A percentile compares a stretch with the other conserved stretches of the same genome.
Conservation (phyloP, 2,797 vertebrate genomes). For the Tokudaia tokunoshimensis region DNA sequence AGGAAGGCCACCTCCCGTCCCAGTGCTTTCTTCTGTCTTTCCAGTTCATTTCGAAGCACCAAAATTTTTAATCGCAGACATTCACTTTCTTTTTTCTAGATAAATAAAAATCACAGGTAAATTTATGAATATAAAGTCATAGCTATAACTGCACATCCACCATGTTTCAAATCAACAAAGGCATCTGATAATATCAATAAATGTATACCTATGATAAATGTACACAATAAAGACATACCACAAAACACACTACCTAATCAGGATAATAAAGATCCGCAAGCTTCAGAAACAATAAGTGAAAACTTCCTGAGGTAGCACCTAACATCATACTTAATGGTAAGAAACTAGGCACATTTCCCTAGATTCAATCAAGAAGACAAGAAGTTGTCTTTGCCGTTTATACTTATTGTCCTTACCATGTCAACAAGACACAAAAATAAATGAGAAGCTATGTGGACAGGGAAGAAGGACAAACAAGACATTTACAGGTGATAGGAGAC, state of each 20-base stretch:
- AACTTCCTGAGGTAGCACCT: background rate
- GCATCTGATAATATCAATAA: background rate
- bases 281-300: background rate
- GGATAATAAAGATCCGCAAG: background rate
- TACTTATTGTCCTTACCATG: background rate
- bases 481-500: background rate
- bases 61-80: slow-evolving; percentile 96
- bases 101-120: slow-evolving; percentile 69
- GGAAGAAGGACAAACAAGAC: background rate
- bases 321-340: background rate
- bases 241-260: background rate
- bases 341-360: background rate
- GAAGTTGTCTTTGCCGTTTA: background rate
- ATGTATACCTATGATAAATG: background rate
- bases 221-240: background rate
- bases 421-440: background rate
- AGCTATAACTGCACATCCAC: slow-evolving; percentile 12
- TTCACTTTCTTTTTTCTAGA: slow-evolving; percentile 97
- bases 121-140: slow-evolving; percentile 51
- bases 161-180: slow-evolving; percentile 50
- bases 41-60: slow-evolving; percentile 95
- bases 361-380: background rate
- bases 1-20: slow-evolving; percentile 92
- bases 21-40: slow-evolving; percentile 96
- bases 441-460: background rate